A percentile compares a stretch with the other conserved stretches of the same genome.
Conservation (phyloP, 1,140 invertebrate species). For the Kradibia gibbosae region DNA sequence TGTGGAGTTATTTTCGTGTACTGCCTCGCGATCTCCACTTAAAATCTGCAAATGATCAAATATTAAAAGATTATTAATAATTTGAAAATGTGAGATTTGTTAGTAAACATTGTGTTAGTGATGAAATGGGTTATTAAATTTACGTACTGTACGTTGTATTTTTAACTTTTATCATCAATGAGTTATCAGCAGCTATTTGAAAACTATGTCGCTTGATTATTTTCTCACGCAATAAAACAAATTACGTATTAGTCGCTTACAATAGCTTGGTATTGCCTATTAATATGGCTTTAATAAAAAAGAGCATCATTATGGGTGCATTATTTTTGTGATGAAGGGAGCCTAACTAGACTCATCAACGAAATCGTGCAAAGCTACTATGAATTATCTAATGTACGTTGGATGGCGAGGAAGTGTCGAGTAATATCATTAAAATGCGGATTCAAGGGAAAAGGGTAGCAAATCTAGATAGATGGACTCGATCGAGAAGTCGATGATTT, state of each 20-base stretch:
- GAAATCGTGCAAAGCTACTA: no score
- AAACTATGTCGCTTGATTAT: constrained; percentile 20
- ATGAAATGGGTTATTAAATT: background rate
- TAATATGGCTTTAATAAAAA: background rate
- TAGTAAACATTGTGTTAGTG: background rate
- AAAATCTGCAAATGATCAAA: constrained; percentile 36
- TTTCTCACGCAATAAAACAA: background rate
- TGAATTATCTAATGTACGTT: no score
- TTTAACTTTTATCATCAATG: constrained; percentile 12
- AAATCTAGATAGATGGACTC: no score
- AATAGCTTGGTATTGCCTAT: background rate
- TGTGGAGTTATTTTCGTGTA: constrained; percentile 51
- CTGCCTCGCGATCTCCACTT: constrained; percentile 23
- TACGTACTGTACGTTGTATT: background rate
- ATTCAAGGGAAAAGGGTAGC: no score
- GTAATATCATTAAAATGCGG: no score
- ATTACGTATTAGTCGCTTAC: background rate
- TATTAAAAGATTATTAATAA: background rate
- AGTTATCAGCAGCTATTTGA: background rate
- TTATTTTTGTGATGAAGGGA: no score
- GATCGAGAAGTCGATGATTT: no score
- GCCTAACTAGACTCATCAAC: no score
- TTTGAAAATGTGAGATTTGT: background rate
- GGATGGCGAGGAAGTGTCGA: no score
- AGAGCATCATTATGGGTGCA: background rate